Percentiles rank a stretch among this genome's conserved stretches.
phyloP scores from a whole-genome alignment of 2,113 vertebrate species.

The Perca fluviatilis region DNA sequence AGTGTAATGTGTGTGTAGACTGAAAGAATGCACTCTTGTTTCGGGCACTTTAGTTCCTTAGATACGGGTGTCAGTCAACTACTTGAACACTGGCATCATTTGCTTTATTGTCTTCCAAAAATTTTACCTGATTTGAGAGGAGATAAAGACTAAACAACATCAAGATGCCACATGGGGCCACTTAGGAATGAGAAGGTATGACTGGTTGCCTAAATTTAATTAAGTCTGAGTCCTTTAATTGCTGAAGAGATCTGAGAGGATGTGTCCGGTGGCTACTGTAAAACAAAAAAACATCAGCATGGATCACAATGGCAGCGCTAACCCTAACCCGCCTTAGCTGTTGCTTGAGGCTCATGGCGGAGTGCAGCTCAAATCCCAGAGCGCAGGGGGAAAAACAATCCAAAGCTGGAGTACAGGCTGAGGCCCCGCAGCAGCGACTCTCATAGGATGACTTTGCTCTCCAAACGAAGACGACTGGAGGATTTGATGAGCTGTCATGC shows the following conservation, averaged over 20 bases:
- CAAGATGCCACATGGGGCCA: slow-evolving; percentile 8
- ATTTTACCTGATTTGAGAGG: background rate
- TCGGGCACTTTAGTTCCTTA: background rate
- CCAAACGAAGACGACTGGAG: slow-evolving; percentile 38
- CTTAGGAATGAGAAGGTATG: slow-evolving; percentile 16
- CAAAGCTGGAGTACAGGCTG: slow-evolving; percentile 31
- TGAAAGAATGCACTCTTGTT: background rate
- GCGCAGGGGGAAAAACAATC: slow-evolving; percentile 59
- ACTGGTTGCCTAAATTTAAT: slow-evolving; percentile 51
- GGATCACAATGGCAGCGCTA: slow-evolving; percentile 25
- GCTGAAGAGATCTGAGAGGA: slow-evolving; percentile 47
- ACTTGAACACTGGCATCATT: background rate
- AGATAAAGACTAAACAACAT: background rate
- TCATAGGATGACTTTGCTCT: slow-evolving; percentile 61
- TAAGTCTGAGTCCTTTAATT: slow-evolving; percentile 59
- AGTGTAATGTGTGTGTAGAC: background rate
- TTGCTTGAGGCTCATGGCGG: slow-evolving; percentile 24
- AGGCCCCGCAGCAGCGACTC: slow-evolving; percentile 19
- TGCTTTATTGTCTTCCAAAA: background rate
- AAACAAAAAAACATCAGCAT: slow-evolving; percentile 23
- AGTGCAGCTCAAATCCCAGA: slow-evolving; percentile 46
- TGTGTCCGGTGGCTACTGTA: slow-evolving; percentile 36
- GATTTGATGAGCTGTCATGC: slow-evolving; percentile 66
- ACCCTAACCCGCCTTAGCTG: slow-evolving; percentile 1
- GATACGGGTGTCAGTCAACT: background rate